A percentile compares a stretch with the other conserved stretches of the same genome.
Conservation (phyloP, 1,140 invertebrate genomes). For the Hyles euphorbiae region DNA sequence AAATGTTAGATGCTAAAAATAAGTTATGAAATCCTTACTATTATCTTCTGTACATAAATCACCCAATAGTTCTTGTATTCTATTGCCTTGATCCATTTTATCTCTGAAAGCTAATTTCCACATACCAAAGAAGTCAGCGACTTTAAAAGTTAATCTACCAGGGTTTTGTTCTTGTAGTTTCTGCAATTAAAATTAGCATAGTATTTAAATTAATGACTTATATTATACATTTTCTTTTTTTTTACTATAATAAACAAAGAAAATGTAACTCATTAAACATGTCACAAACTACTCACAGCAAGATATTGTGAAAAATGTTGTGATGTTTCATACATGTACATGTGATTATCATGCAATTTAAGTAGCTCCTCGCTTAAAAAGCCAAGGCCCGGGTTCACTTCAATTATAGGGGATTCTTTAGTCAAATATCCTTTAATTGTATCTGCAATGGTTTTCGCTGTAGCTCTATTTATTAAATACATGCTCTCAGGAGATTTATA, state of each 20-base stretch:
- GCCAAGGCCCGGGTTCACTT: conserved; percentile 76
- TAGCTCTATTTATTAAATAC: conserved; percentile 62
- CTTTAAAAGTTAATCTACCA: conserved; percentile 45
- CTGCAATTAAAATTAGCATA: conserved; percentile 30
- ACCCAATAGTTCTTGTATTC: conserved; percentile 66
- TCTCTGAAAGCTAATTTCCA: conserved; percentile 76
- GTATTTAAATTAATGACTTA: neutral
- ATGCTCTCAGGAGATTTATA: conserved; percentile 63
- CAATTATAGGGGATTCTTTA: conserved; percentile 57
- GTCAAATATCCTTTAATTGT: conserved; percentile 40
- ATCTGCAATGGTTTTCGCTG: conserved; percentile 60
- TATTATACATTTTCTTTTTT: too few relatives aligned
- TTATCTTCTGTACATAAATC: conserved; percentile 55
- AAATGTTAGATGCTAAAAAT: neutral
- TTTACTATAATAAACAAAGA: too few relatives aligned
- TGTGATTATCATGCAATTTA: conserved; percentile 41
- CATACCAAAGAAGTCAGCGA: conserved; percentile 75
- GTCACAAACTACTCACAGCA: conserved; percentile 37
- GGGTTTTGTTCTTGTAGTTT: conserved; percentile 44
- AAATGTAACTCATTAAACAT: too few relatives aligned
- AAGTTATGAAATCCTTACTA: conserved; percentile 29
- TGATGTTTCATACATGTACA: conserved; percentile 65
- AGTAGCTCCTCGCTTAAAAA: conserved; percentile 70
- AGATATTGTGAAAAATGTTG: conserved; percentile 54
- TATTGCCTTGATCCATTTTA: conserved; percentile 75